These are phyloP conservation scores for Triplophysa dalaica DNA, from an alignment of 2,113 vertebrate species.

Conservation along the genomic window DNA sequence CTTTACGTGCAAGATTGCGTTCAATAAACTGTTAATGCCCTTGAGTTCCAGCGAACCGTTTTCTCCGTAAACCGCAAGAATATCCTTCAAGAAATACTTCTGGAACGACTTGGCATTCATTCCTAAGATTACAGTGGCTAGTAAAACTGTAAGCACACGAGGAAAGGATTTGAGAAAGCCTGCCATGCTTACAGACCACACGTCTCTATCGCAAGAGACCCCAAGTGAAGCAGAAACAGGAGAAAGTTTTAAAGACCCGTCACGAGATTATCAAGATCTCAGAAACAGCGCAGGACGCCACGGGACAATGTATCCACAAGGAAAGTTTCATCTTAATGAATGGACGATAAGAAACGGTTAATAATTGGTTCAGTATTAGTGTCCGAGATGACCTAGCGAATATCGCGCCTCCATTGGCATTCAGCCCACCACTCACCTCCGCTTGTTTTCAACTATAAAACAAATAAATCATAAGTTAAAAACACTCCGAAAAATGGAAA, in stretches of 20 bases:
- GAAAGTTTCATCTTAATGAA: constrained; percentile 10
- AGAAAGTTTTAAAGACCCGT: background rate
- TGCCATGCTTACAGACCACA: constrained; percentile 30
- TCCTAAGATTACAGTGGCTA: constrained; percentile 1
- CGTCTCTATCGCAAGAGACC: background rate
- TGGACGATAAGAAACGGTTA: background rate
- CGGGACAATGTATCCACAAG: no score
- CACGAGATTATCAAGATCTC: constrained; percentile 8
- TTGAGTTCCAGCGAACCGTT: constrained; percentile 47
- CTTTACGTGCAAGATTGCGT: constrained; percentile 1
- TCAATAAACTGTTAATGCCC: constrained; percentile 42
- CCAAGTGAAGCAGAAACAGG: background rate
- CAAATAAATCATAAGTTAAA: background rate
- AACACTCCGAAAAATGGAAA: no score
- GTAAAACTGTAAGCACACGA: constrained; percentile 3
- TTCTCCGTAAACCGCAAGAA: constrained; percentile 44
- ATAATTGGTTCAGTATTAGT: constrained; percentile 12
- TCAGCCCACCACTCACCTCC: background rate
- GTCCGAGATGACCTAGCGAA: background rate
- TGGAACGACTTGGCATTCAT: constrained; percentile 14
- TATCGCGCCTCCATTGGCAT: constrained; percentile 7
- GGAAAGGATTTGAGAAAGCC: background rate
- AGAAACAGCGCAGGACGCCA: background rate
- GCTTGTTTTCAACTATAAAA: background rate
- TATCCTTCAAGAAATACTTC: constrained; percentile 42